Base-by-base conservation (phyloP, 1,140 invertebrate species). In the Hydropsyche tenuis region DNA sequence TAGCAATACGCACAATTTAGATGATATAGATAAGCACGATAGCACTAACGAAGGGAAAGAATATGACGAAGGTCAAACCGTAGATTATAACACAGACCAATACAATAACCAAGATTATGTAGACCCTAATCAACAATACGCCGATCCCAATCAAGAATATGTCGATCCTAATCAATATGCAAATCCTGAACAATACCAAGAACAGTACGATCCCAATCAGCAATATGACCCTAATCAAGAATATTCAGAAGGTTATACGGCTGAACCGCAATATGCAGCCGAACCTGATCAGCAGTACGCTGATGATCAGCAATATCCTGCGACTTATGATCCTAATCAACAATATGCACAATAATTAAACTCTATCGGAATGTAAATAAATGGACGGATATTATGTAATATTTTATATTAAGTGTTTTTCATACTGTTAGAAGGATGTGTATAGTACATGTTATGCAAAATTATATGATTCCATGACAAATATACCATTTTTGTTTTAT, bases 121-220 rank as follows among this genome's bases (percentile, higher is more conserved):
- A 51, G 72, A 76, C 48, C 69, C 75, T 0, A 76, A 73, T 56
- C 72, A 76, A 37, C 68, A 74, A 18, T 73, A 73, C 27, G 71
- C 25, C 18, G 73, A 77, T 63, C 76, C 72, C 12, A 73, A 64
- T 56, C 75, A 77, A 43, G 66, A 77, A 56, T 74, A 77, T 56
- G 48, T 25, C 14, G 72, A 76, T 20, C 69, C 75, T 16, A 65
- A 66, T n/a, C n/a, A n/a, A n/a, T n/a, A n/a, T n/a, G n/a, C n/a
- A n/a, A n/a, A n/a, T n/a, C n/a, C n/a, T 45, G 68, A 77, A 27
- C 72, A 71, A 16, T 73, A 56, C 42, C 23, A 18, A 18, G 27
- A 69, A 23, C 65, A 69, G 18, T 51, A 48, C 45, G 46, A 69
- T 69, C 65, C 42, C 14, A 25, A 69, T 42, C 65, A 75, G 45